Evolutionary conservation across 2,797 vertebrate genomes (phyloP).

Genomic region (Hylomyscus alleni): DNA sequence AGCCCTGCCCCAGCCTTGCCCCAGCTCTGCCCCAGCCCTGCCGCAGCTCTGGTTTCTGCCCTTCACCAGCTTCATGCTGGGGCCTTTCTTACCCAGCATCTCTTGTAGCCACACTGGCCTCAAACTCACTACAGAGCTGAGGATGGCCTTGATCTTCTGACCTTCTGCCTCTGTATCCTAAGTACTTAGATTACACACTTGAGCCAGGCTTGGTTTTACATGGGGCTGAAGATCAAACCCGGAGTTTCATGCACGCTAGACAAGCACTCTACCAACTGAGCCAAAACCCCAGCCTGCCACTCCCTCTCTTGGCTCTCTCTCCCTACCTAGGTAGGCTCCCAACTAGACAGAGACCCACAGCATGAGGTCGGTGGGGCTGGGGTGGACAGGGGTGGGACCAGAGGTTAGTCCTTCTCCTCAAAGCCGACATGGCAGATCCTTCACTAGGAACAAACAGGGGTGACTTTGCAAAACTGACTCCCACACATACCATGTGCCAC

Average conservation of each 20-base stretch:
- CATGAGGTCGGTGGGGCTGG: not conserved
- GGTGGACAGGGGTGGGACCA: not conserved
- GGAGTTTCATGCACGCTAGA: not conserved
- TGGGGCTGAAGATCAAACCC: not conserved
- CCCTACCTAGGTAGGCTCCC: not conserved
- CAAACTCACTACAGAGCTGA: not conserved
- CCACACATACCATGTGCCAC: accelerated
- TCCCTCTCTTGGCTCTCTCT: constrained; percentile 1
- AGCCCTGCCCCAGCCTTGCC: not conserved
- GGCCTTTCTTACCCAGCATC: not conserved
- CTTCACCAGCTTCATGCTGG: not conserved
- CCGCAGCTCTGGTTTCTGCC: not conserved
- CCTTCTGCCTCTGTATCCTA: not conserved
- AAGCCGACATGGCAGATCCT: not conserved
- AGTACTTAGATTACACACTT: not conserved
- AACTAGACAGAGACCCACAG: accelerated
- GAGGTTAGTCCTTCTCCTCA: not conserved
- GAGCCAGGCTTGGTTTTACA: not conserved
- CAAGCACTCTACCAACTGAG: not conserved
- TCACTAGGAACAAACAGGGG: constrained; percentile 9
- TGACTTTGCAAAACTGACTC: not conserved
- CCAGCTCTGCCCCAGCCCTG: not conserved
- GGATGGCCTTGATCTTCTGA: not conserved
- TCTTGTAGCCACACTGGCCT: not conserved
- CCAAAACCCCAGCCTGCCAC: not conserved